Evolutionary conservation across 2,113 vertebrate species (phyloP).

Genomic region (Coryphaenoides rupestris): DNA sequence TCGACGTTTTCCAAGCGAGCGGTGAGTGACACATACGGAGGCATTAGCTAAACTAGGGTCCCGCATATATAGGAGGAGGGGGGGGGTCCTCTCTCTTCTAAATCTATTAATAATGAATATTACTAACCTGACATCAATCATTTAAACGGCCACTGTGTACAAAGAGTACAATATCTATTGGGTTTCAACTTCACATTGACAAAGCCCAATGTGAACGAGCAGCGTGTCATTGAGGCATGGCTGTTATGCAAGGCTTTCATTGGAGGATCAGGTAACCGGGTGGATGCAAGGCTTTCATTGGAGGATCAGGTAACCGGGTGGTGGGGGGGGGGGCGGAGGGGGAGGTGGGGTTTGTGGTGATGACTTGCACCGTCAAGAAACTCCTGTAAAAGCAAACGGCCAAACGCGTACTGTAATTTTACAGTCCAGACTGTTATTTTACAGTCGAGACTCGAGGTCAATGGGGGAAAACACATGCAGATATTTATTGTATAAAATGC

Average conservation of each 20-base stretch:
- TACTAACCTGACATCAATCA: constrained; percentile 74
- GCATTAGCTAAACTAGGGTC: constrained; percentile 46
- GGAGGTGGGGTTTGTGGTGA: no score
- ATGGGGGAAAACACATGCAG: no score
- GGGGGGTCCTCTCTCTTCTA: constrained; percentile 59
- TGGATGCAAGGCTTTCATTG: constrained; percentile 34
- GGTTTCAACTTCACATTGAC: constrained; percentile 61
- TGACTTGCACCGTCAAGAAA: no score
- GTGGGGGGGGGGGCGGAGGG: no score
- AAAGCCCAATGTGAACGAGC: constrained; percentile 45
- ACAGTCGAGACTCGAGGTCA: no score
- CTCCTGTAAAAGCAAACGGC: no score
- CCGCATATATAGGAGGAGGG: constrained; percentile 41
- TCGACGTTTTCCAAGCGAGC: no score
- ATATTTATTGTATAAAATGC: no score
- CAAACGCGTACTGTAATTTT: no score
- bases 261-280: constrained; percentile 12
- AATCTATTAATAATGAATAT: constrained; percentile 74
- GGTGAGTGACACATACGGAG: constrained; percentile 28
- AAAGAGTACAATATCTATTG: constrained; percentile 65
- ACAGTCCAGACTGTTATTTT: no score
- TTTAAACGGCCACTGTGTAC: constrained; percentile 67
- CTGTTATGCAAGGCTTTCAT: constrained; percentile 43
- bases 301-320: constrained; percentile 11
- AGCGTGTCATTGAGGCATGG: constrained; percentile 53